Conservation (phyloP, 2,888 invertebrate species). For the Lamellibrachia satsuma region DNA sequence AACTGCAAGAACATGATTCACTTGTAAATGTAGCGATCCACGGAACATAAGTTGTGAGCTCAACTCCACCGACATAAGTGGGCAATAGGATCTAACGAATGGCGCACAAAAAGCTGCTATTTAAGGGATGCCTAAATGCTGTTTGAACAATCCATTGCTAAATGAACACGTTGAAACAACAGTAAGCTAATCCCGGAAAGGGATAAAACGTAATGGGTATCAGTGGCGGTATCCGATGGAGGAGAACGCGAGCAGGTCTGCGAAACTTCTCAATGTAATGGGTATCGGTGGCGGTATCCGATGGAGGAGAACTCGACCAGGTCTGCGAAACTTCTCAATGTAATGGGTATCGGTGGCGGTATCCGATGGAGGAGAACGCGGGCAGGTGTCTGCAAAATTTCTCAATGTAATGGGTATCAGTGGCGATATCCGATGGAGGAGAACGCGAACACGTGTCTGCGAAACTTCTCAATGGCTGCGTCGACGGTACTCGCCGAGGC, state of each 20-base stretch:
- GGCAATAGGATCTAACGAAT: not conserved
- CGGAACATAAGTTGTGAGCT: not conserved
- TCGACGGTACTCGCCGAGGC: not conserved
- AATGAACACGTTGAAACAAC: too few species aligned
- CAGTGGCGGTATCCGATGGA: too few species aligned
- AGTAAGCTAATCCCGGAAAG: too few species aligned
- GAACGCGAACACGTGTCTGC: not conserved
- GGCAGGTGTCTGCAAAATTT: not conserved
- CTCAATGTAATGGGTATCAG: not conserved
- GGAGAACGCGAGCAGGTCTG: not conserved
- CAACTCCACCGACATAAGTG: not conserved
- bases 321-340: not conserved
- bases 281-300: too few species aligned
- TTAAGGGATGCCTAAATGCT: too few species aligned
- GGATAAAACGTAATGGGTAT: too few species aligned
- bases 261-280: not conserved
- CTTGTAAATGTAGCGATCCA: not conserved
- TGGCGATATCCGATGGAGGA: too few species aligned
- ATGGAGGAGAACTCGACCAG: not conserved
- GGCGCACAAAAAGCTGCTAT: not conserved
- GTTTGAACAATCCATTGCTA: too few species aligned
- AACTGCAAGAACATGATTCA: too few species aligned
- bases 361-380: too few species aligned
- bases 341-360: too few species aligned
- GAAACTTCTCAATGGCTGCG: not conserved